Base-by-base conservation (phyloP, 2,888 invertebrate species). In the Lochmaea crataegi region DNA sequence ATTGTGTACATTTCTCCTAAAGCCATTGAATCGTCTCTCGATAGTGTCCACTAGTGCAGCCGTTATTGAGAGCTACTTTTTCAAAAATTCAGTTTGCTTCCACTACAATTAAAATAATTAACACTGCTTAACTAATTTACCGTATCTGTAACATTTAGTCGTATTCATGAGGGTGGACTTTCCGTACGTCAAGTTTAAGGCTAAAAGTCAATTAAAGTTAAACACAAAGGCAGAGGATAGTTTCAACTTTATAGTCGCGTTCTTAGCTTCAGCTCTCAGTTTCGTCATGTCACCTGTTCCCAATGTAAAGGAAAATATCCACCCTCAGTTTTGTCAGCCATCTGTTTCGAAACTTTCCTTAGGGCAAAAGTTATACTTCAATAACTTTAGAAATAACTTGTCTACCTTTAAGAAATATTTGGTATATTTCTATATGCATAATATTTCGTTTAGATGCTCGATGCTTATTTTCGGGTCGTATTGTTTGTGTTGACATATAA, bases 281-380 rank as follows among this genome's bases (percentile, higher is more conserved):
- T 18, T 53, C 32, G 26, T 65, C 26, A 38, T 16, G 48, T 32
- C 10, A 22, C 53, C 32, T 26, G 53, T 65, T 60, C 10, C 32
- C 60, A 26, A n/a, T 38, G 32, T 32, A 3, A 38, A 38, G 58
- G 26, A 26, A 16, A 60, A 18, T 7, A 26, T 9, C 32, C n/a
- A 66, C 18, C 16, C 42, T 57, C 42, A 57, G n/a, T 66, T 66
- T 57, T 57, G 66, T 66, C 66, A 57, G 57, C 32, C 66, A 66
- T 56, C 66, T 66, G 66, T 66, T 66, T 18, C 60, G 22, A 57
- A 66, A 66, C 41, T 57, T 66, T 57, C 42, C 22, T 42, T 18
- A 16, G 1, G 57, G 66, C 66, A 12, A 66, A 57, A 56, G 57
- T 57, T 57, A 11, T 18, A 56, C 66, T 57, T 66, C 42, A 66